Evolutionary conservation across 2,888 invertebrate species (phyloP), one percentile per base, ranked within the genome.

Genomic region (Hypomecis punctinalis): DNA sequence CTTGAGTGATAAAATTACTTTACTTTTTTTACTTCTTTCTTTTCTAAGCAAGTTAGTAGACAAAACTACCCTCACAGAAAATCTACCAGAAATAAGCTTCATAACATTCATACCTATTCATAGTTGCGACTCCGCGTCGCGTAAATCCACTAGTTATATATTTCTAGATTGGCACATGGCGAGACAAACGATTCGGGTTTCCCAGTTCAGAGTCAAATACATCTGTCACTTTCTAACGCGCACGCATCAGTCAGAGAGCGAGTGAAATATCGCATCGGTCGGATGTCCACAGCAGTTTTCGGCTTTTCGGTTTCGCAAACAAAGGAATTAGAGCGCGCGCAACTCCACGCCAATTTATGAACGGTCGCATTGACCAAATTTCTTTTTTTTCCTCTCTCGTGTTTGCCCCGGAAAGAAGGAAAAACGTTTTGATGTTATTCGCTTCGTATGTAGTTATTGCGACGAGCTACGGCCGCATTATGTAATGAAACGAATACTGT

Each of bases 251-350:
- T 89, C 86, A 88, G 83, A 69, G 88, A 89, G 84, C 78, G 89
- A 85, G 89, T 88, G 86, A 88, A 86, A 86, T 88, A 89, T 88
- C 78, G 79, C 80, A 80, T 76, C 75, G 82, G 76, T 75, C 78
- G 80, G 82, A 83, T 83, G 85, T 83, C 85, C 83, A 77, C 80
- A 77, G 80, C 88, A 85, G 88, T 88, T 88, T 89, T 89, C 86
- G 88, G 88, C 88, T 89, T 52, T 52, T 52, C 52, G 52, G 52
- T 52, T 88, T 86, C 81, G 85, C 89, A 90, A 90, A 90, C 90
- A 90, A 90, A 91, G 89, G 88, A 88, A 90, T 91, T 90, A 89
- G 90, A 87, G 80, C 86, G 82, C 81, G 82, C 82, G 84, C 83
- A 80, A 81, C 79, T 82, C 80, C 72, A 79, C 79, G 77, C 78